phyloP scores from a whole-genome alignment of 1,140 invertebrate species.

The Panagrolaimus sp. region DNA sequence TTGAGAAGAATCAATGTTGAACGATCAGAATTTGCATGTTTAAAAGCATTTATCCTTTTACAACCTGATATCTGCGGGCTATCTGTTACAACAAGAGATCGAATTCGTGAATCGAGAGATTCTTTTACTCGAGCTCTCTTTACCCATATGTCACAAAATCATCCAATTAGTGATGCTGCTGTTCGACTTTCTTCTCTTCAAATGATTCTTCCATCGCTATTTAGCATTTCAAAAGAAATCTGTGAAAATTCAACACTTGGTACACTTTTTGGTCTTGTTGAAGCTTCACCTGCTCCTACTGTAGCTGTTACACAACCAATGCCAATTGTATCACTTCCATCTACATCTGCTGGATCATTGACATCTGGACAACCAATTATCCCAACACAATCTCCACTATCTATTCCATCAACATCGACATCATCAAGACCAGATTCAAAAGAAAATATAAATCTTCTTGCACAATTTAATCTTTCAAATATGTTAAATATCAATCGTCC shows the following conservation, averaged over 20 bases:
- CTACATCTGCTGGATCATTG: not conserved
- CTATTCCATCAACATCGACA: no score
- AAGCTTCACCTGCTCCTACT: slow-evolving; percentile 14
- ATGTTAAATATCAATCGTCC: not conserved
- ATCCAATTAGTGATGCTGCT: slow-evolving; percentile 33
- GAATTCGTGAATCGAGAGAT: slow-evolving; percentile 45
- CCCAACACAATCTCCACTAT: not conserved
- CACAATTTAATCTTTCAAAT: not conserved
- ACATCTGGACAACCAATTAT: not conserved
- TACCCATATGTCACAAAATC: slow-evolving; percentile 30
- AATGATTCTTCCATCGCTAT: slow-evolving; percentile 43
- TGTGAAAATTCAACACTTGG: slow-evolving; percentile 34
- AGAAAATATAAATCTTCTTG: slow-evolving; percentile 4
- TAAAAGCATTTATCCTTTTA: slow-evolving; percentile 47
- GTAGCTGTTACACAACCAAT: not conserved
- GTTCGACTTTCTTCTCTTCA: slow-evolving; percentile 47
- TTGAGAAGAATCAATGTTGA: slow-evolving; percentile 40
- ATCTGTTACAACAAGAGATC: slow-evolving; percentile 30
- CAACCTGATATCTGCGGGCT: slow-evolving; percentile 42
- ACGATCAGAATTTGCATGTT: slow-evolving; percentile 38
- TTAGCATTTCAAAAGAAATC: slow-evolving; percentile 29
- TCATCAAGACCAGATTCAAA: slow-evolving; percentile 5
- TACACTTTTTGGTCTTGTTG: slow-evolving; percentile 44
- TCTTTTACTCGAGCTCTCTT: slow-evolving; percentile 45
- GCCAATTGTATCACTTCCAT: not conserved